Evolutionary conservation across 2,888 invertebrate genomes (phyloP).

Genomic region (Stenodema calcarata): DNA sequence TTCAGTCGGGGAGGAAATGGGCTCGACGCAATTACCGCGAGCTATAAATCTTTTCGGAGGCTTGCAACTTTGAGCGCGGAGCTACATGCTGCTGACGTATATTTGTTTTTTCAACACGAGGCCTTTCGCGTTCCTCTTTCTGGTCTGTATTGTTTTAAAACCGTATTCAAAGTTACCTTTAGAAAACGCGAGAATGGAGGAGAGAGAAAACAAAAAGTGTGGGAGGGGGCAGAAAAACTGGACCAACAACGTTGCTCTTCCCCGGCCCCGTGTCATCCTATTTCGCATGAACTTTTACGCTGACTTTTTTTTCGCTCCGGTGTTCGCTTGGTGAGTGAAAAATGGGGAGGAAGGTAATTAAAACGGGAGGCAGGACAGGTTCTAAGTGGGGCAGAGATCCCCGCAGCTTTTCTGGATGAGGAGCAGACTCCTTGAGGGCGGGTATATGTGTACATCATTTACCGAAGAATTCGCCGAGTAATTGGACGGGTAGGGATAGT

Average conservation of each 20-base stretch:
- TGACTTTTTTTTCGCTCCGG: not conserved
- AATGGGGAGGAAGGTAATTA: slow-evolving; percentile 23
- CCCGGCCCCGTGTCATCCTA: not conserved
- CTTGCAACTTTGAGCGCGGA: not conserved
- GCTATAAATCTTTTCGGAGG: slow-evolving; percentile 5
- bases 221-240: not conserved
- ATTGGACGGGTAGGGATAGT: not conserved
- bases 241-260: not conserved
- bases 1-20: slow-evolving; percentile 12
- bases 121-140: not conserved
- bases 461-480: not conserved
- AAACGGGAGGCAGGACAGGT: not conserved
- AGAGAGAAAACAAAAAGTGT: not conserved
- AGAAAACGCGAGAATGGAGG: not conserved
- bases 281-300: slow-evolving; percentile 18
- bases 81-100: slow-evolving; percentile 26
- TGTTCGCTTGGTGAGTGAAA: not conserved
- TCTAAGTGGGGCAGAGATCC: not conserved
- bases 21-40: slow-evolving; percentile 24
- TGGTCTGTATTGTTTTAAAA: slow-evolving; percentile 26
- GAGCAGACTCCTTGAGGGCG: not conserved
- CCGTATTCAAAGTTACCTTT: slow-evolving; percentile 34
- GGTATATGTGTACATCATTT: not conserved
- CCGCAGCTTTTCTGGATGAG: not conserved
- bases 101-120: slow-evolving; percentile 23